Evolutionary conservation across 2,797 vertebrate species (phyloP).

Genomic region (Erithacus rubecula): DNA sequence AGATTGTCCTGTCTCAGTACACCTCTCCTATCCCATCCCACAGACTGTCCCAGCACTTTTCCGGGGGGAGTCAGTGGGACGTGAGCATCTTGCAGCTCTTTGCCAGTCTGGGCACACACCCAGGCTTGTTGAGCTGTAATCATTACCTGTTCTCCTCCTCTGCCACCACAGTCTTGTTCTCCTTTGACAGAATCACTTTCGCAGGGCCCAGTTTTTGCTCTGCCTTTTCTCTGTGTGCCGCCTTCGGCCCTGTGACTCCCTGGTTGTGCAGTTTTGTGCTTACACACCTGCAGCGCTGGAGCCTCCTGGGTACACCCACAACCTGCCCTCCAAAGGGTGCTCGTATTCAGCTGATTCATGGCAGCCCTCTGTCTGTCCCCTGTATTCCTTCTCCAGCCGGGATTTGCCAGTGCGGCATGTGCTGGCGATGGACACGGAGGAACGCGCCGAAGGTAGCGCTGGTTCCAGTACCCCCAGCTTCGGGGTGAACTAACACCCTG

Average conservation of each 20-base stretch:
- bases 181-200: not conserved
- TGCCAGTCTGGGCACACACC: not conserved
- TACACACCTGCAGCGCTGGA: not conserved
- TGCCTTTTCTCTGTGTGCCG: not conserved
- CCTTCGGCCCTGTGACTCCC: not conserved
- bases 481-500: not conserved
- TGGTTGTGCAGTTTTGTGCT: not conserved
- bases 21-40: not conserved
- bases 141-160: not conserved
- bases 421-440: not conserved
- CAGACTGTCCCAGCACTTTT: not conserved
- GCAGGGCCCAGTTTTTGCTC: not conserved
- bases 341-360: not conserved
- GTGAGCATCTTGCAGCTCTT: not conserved
- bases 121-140: not conserved
- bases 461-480: not conserved
- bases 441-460: not conserved
- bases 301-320: not conserved
- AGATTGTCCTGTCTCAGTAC: not conserved
- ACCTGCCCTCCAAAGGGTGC: not conserved
- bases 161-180: not conserved
- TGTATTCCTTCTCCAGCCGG: fast-evolving
- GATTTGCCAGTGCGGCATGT: not conserved
- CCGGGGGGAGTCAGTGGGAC: fast-evolving
- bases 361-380: not conserved